Evolutionary conservation across 2,888 invertebrate species (phyloP), one percentile per base, ranked within the genome.

Genomic region (Platynereis dumerilii): DNA sequence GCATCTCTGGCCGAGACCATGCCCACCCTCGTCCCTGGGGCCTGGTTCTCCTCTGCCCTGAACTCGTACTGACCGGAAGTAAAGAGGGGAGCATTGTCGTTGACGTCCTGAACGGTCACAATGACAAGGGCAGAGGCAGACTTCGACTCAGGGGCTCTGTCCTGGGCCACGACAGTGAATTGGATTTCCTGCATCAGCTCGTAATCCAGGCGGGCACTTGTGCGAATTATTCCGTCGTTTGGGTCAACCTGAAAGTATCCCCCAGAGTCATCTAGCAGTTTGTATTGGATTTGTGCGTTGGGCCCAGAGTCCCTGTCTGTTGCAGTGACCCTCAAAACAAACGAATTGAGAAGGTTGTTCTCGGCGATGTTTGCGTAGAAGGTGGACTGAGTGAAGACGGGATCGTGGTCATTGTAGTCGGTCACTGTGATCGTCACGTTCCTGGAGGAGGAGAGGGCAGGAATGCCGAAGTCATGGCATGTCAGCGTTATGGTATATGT

Each of bases 101-200:
- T 66, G 20, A 29, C 52, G 52, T 68, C 68, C 3, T 45, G 26
- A 12, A 68, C 52, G 2, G 48, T 59, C 34, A 68, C 63, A 12
- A 15, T 39, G 20, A 68, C 95, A 12, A 92, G 93, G 15, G 95
- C 95, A 5, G 91, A 92, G 60, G 95, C 93, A 62, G 93, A 92
- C 12, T 92, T 86, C 1, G 94, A 92, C 22, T 93, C 91, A 10
- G 57, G 28, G 0, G 92, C 94, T 75, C 91, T 91, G 86, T 96
- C 96, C 80, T 92, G 91, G 5, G 95, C 96, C 82, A 91, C 91
- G 64, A 95, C 89, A 5, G 93, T 52, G 42, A 64, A 58, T 24
- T 58, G 28, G 22, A 58, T 48, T 42, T 58, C 58, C 53, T 52
- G 42, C 24, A 39, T 28, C 10, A 29, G 44, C 28, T 64, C 64